A percentile compares a stretch with the other conserved stretches of the same genome.
phyloP scores from a whole-genome alignment of 2,888 invertebrate species.

The Mythimna loreyi region DNA sequence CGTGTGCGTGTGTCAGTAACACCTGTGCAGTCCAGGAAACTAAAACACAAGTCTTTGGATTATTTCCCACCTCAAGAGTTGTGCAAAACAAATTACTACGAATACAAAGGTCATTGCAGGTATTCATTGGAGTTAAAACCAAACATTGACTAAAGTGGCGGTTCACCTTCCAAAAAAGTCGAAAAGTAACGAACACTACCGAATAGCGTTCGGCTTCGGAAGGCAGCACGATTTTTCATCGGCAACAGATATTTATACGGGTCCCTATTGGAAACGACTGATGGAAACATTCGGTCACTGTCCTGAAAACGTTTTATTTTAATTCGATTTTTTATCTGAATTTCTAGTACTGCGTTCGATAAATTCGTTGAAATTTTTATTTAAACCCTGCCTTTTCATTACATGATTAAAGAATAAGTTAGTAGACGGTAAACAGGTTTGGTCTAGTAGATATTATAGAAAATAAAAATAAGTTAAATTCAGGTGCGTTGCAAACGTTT shows the following conservation, averaged over 20 bases:
- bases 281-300: constrained; percentile 36
- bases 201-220: constrained; percentile 18
- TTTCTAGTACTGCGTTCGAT: not conserved
- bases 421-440: no score
- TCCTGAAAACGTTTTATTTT: constrained; percentile 27
- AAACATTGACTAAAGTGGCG: constrained; percentile 30
- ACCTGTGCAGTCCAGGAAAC: no score
- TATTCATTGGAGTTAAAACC: constrained; percentile 11
- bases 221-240: constrained; percentile 72
- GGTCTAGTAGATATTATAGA: no score
- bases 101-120: not conserved
- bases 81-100: not conserved
- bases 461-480: no score
- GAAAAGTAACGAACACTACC: constrained; percentile 22
- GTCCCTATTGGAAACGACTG: constrained; percentile 54
- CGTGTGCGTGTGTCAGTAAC: no score
- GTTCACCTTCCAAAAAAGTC: constrained; percentile 29
- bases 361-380: not conserved
- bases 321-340: constrained; percentile 7
- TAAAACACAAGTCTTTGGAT: no score
- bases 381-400: not conserved
- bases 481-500: no score
- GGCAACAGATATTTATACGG: constrained; percentile 75
- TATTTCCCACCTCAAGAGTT: no score
- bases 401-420: not conserved